Conservation (phyloP, 53 echinoderm and acorn worm species). For the Henricia sp. region DNA sequence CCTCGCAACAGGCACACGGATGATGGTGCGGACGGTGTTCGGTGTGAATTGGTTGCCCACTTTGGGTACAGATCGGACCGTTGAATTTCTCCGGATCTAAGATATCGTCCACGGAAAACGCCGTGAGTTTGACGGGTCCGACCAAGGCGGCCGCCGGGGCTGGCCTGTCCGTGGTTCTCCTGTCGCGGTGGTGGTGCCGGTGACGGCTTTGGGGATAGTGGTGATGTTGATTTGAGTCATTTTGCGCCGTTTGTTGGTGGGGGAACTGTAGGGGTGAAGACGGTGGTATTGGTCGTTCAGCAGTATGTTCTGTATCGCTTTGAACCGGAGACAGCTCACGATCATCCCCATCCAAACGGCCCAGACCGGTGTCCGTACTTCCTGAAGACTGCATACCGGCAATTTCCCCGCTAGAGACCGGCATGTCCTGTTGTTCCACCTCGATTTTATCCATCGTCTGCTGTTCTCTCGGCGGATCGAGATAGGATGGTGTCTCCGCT, state of each 20-base stretch:
- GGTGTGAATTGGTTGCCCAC: too few species aligned
- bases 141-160: conserved; percentile 12
- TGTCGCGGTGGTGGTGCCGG: conserved; percentile 16
- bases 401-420: background rate
- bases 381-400: conserved; percentile 4
- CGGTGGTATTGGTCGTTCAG: background rate
- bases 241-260: background rate
- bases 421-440: conserved; percentile 12
- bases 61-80: conserved; percentile 43
- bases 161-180: too few species aligned
- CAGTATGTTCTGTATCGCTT: background rate
- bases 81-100: conserved; percentile 76
- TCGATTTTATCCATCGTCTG: conserved; percentile 20
- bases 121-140: conserved; percentile 60
- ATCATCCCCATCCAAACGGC: background rate
- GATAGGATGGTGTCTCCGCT: conserved; percentile 44
- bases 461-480: background rate
- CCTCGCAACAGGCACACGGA: conserved; percentile 33
- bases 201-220: background rate
- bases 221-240: too few species aligned
- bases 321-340: background rate
- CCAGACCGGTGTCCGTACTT: background rate
- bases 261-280: too few species aligned
- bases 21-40: too few species aligned
- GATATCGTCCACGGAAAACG: conserved; percentile 79